phyloP scores from a whole-genome alignment of 2,888 invertebrate genomes.

The Anthophora plumipes region DNA sequence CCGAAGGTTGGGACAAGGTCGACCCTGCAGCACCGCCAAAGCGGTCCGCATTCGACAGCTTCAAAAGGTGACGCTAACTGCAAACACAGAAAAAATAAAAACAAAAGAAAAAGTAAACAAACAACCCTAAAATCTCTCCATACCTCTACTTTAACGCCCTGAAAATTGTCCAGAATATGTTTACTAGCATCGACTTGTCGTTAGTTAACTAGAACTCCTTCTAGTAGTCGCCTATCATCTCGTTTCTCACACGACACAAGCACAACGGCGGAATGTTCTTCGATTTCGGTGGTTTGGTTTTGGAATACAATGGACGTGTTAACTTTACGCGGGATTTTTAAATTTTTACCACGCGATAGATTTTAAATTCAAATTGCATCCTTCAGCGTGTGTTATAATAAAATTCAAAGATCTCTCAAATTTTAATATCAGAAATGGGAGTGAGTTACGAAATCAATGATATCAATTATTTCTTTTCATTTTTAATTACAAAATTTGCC shows the following conservation, averaged over 20 bases:
- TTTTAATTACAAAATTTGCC: background rate
- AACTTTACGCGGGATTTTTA: background rate
- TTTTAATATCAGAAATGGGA: background rate
- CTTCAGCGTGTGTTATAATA: too few relatives aligned
- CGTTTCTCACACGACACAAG: background rate
- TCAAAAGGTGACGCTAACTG: slow-evolving; percentile 82
- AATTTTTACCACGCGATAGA: too few relatives aligned
- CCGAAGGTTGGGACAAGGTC: slow-evolving; percentile 82
- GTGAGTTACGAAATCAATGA: background rate
- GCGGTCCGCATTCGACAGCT: slow-evolving; percentile 83
- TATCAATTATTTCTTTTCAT: background rate
- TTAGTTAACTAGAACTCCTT: background rate
- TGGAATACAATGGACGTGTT: background rate
- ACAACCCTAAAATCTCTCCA: background rate
- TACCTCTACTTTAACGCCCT: background rate
- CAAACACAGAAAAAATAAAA: slow-evolving; percentile 41
- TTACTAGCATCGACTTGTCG: background rate
- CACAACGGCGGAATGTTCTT: background rate
- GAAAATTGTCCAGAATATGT: background rate
- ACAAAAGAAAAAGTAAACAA: slow-evolving; percentile 2
- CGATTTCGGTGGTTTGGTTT: slow-evolving; percentile 4
- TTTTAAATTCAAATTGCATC: too few relatives aligned
- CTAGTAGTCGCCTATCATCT: slow-evolving; percentile 10
- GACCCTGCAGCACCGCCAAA: slow-evolving; percentile 77
- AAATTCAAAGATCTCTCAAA: too few relatives aligned